Conservation (phyloP, 2,113 vertebrate genomes). For the Halichoerus grypus region DNA sequence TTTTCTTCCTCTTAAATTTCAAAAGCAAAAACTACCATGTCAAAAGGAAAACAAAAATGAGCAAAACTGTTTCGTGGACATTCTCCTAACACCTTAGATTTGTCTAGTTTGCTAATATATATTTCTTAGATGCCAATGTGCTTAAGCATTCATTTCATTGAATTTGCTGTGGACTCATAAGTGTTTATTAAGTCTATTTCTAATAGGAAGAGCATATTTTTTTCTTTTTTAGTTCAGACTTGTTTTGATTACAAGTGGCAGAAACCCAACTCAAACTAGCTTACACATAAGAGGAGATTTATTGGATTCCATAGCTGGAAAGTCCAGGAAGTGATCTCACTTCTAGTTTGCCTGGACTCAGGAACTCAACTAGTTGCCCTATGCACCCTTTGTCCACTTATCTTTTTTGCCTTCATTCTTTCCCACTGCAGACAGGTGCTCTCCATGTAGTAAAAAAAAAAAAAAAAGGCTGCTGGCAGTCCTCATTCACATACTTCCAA, state of each 20-base stretch:
- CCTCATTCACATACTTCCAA: background rate
- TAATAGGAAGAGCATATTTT: background rate
- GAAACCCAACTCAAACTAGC: slow-evolving; percentile 2
- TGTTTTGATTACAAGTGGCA: slow-evolving; percentile 11
- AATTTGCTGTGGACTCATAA: background rate
- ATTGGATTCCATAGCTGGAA: background rate
- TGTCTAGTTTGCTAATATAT: background rate
- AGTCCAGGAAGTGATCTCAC: background rate
- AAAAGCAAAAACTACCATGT: slow-evolving; percentile 33
- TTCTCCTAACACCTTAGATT: slow-evolving; percentile 8
- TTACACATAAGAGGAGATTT: slow-evolving; percentile 25
- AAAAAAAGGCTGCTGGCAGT: background rate
- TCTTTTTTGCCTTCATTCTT: background rate
- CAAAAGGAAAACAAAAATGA: slow-evolving; percentile 40
- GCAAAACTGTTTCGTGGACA: background rate
- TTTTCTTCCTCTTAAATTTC: slow-evolving; percentile 31
- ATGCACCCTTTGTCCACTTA: background rate
- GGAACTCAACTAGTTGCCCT: background rate
- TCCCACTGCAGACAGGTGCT: background rate
- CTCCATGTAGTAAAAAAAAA: background rate
- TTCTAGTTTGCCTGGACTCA: background rate
- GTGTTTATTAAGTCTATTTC: background rate
- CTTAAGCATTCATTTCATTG: background rate
- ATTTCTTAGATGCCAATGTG: background rate
- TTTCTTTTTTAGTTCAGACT: background rate